Evolutionary conservation across 2,888 invertebrate genomes (phyloP).

Genomic region (Epirrita christyi): DNA sequence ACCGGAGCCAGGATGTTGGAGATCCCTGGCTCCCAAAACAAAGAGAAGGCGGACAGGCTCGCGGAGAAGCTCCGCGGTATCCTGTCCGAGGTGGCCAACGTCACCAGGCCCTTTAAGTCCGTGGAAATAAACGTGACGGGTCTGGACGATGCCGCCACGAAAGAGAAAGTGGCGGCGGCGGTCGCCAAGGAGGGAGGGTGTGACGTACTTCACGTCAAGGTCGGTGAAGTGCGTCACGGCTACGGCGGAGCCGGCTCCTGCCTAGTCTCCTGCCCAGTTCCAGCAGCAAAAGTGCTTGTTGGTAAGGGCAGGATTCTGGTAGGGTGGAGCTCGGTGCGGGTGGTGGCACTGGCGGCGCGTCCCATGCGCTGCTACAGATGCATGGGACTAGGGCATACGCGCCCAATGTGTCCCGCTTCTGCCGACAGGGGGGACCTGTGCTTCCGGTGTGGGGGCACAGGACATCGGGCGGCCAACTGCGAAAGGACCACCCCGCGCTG

Average conservation of each 20-base stretch:
- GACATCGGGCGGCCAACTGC: no score
- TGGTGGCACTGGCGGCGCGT: background rate
- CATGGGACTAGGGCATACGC: background rate
- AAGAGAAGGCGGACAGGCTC: conserved; percentile 28
- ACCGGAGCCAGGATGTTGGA: conserved; percentile 29
- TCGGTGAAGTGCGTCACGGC: no score
- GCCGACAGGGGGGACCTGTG: background rate
- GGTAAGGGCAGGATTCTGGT: background rate
- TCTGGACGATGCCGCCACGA: conserved; percentile 6
- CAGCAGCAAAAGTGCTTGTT: background rate
- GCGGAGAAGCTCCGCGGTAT: conserved; percentile 24
- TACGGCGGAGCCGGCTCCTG: background rate
- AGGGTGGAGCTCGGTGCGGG: background rate
- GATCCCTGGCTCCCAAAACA: conserved; percentile 17
- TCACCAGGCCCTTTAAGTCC: background rate
- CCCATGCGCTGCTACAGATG: conserved; percentile 1
- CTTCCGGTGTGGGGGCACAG: conserved; percentile 6
- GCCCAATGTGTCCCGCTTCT: background rate
- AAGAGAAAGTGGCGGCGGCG: background rate
- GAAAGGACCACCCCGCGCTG: no score
- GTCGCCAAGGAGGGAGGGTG: background rate
- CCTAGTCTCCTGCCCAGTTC: background rate
- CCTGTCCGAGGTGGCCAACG: background rate
- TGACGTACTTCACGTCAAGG: no score
- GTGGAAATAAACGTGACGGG: conserved; percentile 2